Base-by-base conservation (phyloP, 2,113 vertebrate species). In the Callipepla californica region DNA sequence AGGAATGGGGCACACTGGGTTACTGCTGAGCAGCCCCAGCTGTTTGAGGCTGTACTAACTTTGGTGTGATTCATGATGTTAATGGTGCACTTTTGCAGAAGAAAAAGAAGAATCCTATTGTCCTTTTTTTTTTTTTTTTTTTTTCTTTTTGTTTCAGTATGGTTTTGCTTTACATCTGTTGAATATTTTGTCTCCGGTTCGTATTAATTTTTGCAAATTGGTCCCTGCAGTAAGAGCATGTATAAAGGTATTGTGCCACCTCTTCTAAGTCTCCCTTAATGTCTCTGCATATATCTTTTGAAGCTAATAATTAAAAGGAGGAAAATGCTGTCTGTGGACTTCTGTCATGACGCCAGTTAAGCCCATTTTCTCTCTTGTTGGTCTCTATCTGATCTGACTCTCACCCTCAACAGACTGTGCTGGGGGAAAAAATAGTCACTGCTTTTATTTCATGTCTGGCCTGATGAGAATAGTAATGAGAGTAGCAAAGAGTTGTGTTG, bases 271-370 rank as follows among this genome's bases (percentile, higher is more conserved):
- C 70, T 91, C 23, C n/a, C 92, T 92, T 91, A 86, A 90, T 94
- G 75, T 59, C 67, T 75, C 30, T 58, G 34, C 58, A 59, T 92
- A 94, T 90, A 38, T 66, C 66, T 89, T 96, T 95, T 93, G 94
- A 96, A 95, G 88, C 63, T 92, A 91, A 92, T 94, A 94, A 96
- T 96, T 97, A 92, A 93, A 96, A 89, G 77, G 50, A 22, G 80
- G 77, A 80, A 93, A 94, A 74, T 47, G 16, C 11, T 92, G 78
- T 45, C 82, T 90, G 25, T 91, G 80, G 34, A 45, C 89, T 96
- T 94, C 78, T 90, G 67, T 80, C 5, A 1, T 40, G 57, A 30
- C 87, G 55, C 78, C 74, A 82, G 47, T 65, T 66, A 67, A 91
- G 74, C 57, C 67, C 40, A 18, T 62, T 94, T 94, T 89, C 57